Evolutionary conservation across 2,113 vertebrate genomes (phyloP).

Genomic region (Otolemur garnettii): DNA sequence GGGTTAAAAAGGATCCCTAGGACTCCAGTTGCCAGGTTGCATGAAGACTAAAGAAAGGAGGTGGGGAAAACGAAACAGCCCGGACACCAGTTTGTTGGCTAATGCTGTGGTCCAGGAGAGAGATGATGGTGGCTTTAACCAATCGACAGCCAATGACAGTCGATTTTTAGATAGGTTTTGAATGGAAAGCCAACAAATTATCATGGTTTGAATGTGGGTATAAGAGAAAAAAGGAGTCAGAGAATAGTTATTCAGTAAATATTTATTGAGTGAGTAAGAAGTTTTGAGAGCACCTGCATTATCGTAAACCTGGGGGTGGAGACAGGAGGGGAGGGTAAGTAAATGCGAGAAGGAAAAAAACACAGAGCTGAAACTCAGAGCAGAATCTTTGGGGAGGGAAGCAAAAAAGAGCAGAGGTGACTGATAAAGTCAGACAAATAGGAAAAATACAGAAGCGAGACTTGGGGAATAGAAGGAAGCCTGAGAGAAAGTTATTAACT

Average conservation of each 20-base stretch:
- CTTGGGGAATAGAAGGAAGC: background rate
- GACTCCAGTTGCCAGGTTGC: background rate
- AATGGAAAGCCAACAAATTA: background rate
- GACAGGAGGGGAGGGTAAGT: background rate
- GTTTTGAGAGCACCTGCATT: background rate
- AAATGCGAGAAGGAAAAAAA: background rate
- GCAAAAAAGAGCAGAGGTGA: background rate
- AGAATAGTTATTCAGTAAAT: slow-evolving; percentile 55
- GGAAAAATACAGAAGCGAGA: background rate
- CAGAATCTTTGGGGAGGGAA: background rate
- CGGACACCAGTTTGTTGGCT: background rate
- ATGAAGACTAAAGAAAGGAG: background rate
- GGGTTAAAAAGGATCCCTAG: background rate
- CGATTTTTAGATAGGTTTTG: background rate
- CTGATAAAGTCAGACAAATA: slow-evolving; percentile 1
- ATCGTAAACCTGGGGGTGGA: background rate
- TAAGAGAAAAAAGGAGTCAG: background rate
- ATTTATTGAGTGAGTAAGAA: slow-evolving; percentile 54
- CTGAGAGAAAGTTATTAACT: background rate
- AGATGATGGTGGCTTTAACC: background rate
- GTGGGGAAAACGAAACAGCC: background rate
- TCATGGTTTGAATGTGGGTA: background rate
- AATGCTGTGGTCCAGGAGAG: background rate
- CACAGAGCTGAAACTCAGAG: background rate
- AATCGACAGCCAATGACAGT: background rate